A percentile compares a stretch with the other conserved stretches of the same genome.
Conservation (phyloP, 2,888 invertebrate genomes). For the Empis livida region DNA sequence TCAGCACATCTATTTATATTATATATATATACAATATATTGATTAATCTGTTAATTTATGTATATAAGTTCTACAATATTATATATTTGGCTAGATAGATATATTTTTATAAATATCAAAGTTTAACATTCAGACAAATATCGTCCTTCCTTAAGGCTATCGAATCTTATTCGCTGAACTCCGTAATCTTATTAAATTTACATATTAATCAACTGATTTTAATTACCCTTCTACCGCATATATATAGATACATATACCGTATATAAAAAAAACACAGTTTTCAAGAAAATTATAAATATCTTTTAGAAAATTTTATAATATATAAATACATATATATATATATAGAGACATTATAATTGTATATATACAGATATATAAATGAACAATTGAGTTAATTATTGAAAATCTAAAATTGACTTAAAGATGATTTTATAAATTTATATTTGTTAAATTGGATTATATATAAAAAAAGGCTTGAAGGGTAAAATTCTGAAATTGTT, state of each 20-base stretch:
- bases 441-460: no score
- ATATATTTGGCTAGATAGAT: neutral
- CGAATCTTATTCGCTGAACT: slow-evolving; percentile 67
- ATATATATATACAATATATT: neutral
- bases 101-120: neutral
- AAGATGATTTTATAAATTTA: no score
- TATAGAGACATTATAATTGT: no score
- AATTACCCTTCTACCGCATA: slow-evolving; percentile 72
- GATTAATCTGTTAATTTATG: neutral
- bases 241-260: neutral
- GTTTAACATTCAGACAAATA: neutral
- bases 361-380: no score
- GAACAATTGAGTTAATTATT: no score
- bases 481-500: no score
- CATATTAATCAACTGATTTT: slow-evolving; percentile 98
- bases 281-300: no score
- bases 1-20: neutral
- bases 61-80: neutral
- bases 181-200: slow-evolving; percentile 95
- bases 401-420: no score
- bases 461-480: no score
- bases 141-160: slow-evolving; percentile 36
- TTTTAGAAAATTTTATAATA: no score
- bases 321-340: no score
- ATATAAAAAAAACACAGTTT: no score